phyloP scores from a whole-genome alignment of 2,797 vertebrate genomes.

The Tenualosa thibaudeaui region DNA sequence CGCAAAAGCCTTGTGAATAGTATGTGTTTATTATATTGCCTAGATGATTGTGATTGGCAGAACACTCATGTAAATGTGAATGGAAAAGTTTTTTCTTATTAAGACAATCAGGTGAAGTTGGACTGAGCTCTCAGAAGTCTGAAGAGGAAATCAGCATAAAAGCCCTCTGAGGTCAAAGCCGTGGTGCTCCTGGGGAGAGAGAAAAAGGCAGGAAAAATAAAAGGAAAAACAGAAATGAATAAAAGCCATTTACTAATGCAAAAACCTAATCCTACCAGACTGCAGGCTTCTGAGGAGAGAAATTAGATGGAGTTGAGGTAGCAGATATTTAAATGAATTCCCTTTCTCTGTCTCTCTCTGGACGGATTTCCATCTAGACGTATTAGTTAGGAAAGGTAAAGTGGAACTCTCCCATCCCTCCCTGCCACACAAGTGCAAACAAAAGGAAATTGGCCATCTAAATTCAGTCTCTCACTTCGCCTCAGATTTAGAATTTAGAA shows the following conservation, averaged over 20 bases:
- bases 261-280: slow-evolving; percentile 50
- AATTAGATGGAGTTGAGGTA: slow-evolving; percentile 45
- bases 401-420: background rate
- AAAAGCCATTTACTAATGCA: slow-evolving; percentile 51
- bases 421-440: slow-evolving; percentile 2
- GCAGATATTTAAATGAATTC: slow-evolving; percentile 21
- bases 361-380: slow-evolving; percentile 14
- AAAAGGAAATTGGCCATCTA: slow-evolving; percentile 25
- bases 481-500: slow-evolving; percentile 7
- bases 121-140: slow-evolving; percentile 19
- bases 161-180: slow-evolving; percentile 21
- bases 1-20: background rate
- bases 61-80: slow-evolving; percentile 42
- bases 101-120: slow-evolving; percentile 40
- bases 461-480: slow-evolving; percentile 15
- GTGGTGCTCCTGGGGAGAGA: slow-evolving; percentile 13
- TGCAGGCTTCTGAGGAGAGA: slow-evolving; percentile 42
- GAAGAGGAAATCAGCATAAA: slow-evolving; percentile 36
- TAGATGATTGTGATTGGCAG: slow-evolving; percentile 52
- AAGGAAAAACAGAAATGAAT: slow-evolving; percentile 37
- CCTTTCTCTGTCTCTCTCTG: slow-evolving; percentile 16
- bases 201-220: background rate
- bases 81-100: slow-evolving; percentile 47
- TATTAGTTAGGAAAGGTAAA: slow-evolving; percentile 17
- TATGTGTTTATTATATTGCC: slow-evolving; percentile 24